Evolutionary conservation across 1,140 invertebrate species (phyloP).

Genomic region (Macrosteles quadrilineatus): DNA sequence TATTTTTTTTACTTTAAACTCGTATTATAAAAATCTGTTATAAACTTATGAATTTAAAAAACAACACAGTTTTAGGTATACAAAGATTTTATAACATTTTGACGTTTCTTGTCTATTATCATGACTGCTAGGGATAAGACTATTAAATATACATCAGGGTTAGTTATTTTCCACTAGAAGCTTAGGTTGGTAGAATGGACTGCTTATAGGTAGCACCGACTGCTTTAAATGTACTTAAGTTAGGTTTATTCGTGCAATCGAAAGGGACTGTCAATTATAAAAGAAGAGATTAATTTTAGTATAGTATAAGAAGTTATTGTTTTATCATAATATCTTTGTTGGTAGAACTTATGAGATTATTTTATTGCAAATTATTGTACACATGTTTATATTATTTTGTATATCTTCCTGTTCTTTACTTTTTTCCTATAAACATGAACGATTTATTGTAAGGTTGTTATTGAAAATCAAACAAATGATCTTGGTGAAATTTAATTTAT

Average conservation of each 20-base stretch:
- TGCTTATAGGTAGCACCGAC: not conserved
- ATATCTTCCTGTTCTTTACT: not conserved
- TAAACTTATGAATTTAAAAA: not conserved
- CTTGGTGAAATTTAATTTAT: no score
- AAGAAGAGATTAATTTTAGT: not conserved
- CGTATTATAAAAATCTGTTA: not conserved
- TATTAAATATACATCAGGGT: not conserved
- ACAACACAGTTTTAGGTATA: no score
- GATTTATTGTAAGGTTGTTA: not conserved
- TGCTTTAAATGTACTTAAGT: slow-evolving; percentile 9
- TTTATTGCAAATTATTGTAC: not conserved
- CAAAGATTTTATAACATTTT: not conserved
- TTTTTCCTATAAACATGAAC: not conserved
- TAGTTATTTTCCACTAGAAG: not conserved
- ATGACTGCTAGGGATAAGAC: not conserved
- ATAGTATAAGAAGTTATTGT: not conserved
- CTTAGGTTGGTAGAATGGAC: slow-evolving; percentile 2
- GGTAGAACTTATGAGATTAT: not conserved
- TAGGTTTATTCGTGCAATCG: not conserved
- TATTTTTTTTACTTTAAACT: not conserved
- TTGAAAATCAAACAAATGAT: not conserved
- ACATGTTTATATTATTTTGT: not conserved
- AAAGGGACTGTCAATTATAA: not conserved
- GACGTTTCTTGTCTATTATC: not conserved
- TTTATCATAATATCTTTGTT: not conserved